Base-by-base conservation (phyloP, 2,888 invertebrate species). In the Plebejus anna region DNA sequence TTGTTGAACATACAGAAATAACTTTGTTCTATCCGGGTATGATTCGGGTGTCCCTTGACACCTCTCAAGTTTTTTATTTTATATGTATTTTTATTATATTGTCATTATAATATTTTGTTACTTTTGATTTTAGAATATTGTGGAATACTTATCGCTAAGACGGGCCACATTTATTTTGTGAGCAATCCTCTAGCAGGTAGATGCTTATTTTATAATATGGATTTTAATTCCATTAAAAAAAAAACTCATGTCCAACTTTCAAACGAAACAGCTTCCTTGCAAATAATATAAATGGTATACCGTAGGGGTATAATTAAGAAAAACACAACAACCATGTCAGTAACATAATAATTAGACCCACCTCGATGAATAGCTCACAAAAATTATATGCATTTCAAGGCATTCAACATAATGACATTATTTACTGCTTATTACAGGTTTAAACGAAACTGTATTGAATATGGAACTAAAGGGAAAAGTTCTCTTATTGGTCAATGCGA, bases 401-500 rank as follows among this genome's bases (percentile, higher is more conserved):
- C 66, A 66, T 66, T 66, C 66, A 66, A 66, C 66, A 66, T 66
- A 66, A 66, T 66, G 61, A 32, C 61, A 66, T 66, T 66, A 66
- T 66, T 66, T 66, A 66, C 66, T 36, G 66, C 66, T 36, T 66
- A 66, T 36, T 66, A 66, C 36, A 32, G 55, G 55, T 47, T 73
- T 55, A 55, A 42, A 47, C 28, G 71, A 76, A 77, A 59, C 75
- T 66, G 76, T 77, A 28, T 28, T 73, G 32, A 42, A 47, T 73
- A 73, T 47, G 55, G 66, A 66, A 51, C 51, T 72, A 75, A 77
- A 59, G 61, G 61, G 75, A 77, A 75, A 61, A 80, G 76, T 77
- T 72, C 76, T 79, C 81, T 81, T 83, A 85, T 85, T 85, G 85
- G 85, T 81, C 79, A 80, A 79, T 78, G 79, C 79, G 79, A 76